Base-by-base conservation (phyloP, 2,888 invertebrate species). In the Horisme vitalbata region DNA sequence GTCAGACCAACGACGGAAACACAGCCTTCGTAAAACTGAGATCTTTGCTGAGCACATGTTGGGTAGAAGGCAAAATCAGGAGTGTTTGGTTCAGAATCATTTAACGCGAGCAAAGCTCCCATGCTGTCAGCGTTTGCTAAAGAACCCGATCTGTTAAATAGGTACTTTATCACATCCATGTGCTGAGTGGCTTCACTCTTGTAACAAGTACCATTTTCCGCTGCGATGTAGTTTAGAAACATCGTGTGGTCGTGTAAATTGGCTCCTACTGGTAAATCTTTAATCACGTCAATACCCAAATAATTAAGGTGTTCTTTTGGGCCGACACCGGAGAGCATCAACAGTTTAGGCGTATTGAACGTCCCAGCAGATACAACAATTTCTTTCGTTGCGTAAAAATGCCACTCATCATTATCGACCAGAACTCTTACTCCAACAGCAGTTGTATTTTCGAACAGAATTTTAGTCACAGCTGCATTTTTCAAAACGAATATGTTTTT, bases 51-150 rank as follows among this genome's bases (percentile, higher is more conserved):
- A 13, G 70, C 44, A 37, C 86, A 86, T 2, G 68, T 57, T 0
- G 86, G 84, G 30, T 85, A 86, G 18, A 83, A 71, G 0, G 72
- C 83, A 36, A 83, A 83, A 31, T 85, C 76, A 0, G 87, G 84
- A 1, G 72, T 62, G 10, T 72, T 70, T 0, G 59, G 54, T 0
- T 59, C 45, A 0, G 55, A 55, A 1, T 46, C 48, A 1, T 63
- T 59, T 21, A 74, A 52, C 1, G 76, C 65, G 1, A 81, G 51
- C 41, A 84, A 78, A 0, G 75, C 74, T 0, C 70, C 84, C 62
- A 84, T 61, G 14, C 74, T 79, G 44, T 79, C 72, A 1, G 75
- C 65, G 24, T 59, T 63, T 0, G 75, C 67, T 2, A 76, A 57
- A 0, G 58, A 11, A 0, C 86, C 86, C 4, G 73, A 66, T 14